A percentile compares a stretch with the other conserved stretches of the same genome.
These are phyloP conservation scores for Hydropsyche tenuis DNA, from an alignment of 1,140 invertebrate genomes.

Conservation along the genomic window DNA sequence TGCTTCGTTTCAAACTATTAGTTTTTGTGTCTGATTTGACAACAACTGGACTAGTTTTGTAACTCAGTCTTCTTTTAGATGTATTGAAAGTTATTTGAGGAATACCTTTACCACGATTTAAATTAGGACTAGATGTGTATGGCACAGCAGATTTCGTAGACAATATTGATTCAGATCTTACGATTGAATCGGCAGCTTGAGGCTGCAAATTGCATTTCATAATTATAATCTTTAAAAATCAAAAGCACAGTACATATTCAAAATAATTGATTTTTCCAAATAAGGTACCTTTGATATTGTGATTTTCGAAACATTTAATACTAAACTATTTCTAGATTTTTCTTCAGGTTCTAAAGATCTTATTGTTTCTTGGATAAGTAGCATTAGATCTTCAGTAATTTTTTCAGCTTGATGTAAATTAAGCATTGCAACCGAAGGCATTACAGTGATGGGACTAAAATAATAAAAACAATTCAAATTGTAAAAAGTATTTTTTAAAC, in stretches of 20 bases:
- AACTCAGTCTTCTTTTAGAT: conserved; percentile 20
- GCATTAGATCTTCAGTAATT: conserved; percentile 22
- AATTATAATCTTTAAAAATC: too few relatives aligned
- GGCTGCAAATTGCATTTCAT: too few relatives aligned
- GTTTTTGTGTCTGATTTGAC: not conserved
- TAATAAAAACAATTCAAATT: conserved; percentile 15
- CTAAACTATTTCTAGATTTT: conserved; percentile 18
- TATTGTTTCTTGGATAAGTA: conserved; percentile 37
- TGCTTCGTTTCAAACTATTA: conserved; percentile 21
- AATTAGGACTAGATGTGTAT: conserved; percentile 45
- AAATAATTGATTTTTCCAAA: not conserved
- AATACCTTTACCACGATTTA: conserved; percentile 23
- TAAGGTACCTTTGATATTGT: conserved; percentile 12
- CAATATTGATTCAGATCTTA: conserved; percentile 23
- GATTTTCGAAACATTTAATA: conserved; percentile 44
- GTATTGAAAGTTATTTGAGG: not conserved
- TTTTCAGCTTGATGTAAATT: conserved; percentile 43
- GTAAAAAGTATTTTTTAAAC: not conserved
- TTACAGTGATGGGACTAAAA: conserved; percentile 36
- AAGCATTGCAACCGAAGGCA: conserved; percentile 15
- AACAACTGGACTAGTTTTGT: conserved; percentile 14
- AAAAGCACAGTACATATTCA: not conserved
- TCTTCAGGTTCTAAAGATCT: conserved; percentile 25
- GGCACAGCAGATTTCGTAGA: conserved; percentile 36
- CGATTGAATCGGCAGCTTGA: not conserved